Evolutionary conservation across 2,113 vertebrate species (phyloP).

Genomic region (Strix aluco): DNA sequence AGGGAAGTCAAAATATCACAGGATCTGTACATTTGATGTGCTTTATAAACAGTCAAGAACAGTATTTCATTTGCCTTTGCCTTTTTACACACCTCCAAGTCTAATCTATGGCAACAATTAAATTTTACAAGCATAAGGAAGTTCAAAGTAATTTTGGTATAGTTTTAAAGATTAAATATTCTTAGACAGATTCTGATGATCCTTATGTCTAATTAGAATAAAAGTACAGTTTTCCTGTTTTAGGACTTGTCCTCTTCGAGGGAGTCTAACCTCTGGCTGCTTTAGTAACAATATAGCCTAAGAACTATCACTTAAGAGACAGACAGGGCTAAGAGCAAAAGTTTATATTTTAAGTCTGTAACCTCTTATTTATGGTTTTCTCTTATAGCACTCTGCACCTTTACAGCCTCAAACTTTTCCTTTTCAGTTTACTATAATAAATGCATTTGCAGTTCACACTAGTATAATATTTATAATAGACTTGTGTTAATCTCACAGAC

Average conservation of each 20-base stretch:
- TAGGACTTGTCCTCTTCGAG: background rate
- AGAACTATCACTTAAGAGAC: background rate
- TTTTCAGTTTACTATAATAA: background rate
- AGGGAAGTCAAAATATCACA: background rate
- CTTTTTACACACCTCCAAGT: background rate
- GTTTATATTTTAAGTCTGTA: background rate
- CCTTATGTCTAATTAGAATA: background rate
- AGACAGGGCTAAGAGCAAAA: background rate
- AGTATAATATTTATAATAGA: background rate
- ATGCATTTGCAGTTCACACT: background rate
- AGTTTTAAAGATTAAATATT: background rate
- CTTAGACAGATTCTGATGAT: background rate
- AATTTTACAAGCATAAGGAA: background rate
- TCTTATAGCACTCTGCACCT: background rate
- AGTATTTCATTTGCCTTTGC: background rate
- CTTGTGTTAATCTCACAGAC: background rate
- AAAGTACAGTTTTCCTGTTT: background rate
- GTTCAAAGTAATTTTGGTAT: background rate
- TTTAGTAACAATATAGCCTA: background rate
- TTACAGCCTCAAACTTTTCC: background rate
- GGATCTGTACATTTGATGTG: background rate
- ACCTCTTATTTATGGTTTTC: background rate
- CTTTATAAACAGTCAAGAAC: background rate
- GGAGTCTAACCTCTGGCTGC: background rate
- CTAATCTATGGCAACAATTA: background rate